These are phyloP conservation scores for Amazona guildingii DNA, from an alignment of 2,113 vertebrate species.

Conservation along the genomic window DNA sequence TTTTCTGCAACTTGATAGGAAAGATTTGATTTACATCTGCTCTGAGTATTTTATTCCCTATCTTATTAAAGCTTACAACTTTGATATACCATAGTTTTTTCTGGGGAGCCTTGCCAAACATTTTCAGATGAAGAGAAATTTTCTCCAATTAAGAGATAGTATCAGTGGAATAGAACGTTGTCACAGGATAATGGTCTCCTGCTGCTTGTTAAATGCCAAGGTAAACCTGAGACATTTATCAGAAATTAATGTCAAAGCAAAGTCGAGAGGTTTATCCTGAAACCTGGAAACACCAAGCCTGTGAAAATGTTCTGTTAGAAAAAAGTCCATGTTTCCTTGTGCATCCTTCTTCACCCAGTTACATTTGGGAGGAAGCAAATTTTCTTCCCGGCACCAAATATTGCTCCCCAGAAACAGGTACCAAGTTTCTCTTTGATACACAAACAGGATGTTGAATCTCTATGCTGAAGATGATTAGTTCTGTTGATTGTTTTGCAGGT, in stretches of 20 bases:
- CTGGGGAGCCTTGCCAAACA: conserved; percentile 65
- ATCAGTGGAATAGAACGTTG: conserved; percentile 68
- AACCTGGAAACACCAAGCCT: conserved; percentile 11
- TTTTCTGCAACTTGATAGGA: conserved; percentile 67
- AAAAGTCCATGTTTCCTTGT: neutral
- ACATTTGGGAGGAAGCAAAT: neutral
- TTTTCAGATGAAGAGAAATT: conserved; percentile 72
- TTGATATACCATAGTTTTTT: conserved; percentile 58
- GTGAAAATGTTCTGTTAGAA: conserved; percentile 10
- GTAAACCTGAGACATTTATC: conserved; percentile 72
- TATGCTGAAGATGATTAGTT: neutral
- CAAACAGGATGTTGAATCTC: neutral
- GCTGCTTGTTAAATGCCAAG: conserved; percentile 73
- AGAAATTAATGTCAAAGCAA: conserved; percentile 76
- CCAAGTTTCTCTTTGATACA: neutral
- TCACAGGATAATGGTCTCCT: conserved; percentile 70
- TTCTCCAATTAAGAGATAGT: conserved; percentile 74
- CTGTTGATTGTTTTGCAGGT: neutral
- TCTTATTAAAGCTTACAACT: conserved; percentile 74
- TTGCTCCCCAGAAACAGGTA: neutral
- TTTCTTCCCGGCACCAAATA: neutral
- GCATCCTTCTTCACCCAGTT: neutral
- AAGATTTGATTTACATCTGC: conserved; percentile 74
- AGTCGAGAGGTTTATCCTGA: conserved; percentile 66
- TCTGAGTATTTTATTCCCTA: conserved; percentile 75